Evolutionary conservation across 1,140 invertebrate species (phyloP), one percentile per base, ranked within the genome.

Genomic region (Oreohelix idahoensis): DNA sequence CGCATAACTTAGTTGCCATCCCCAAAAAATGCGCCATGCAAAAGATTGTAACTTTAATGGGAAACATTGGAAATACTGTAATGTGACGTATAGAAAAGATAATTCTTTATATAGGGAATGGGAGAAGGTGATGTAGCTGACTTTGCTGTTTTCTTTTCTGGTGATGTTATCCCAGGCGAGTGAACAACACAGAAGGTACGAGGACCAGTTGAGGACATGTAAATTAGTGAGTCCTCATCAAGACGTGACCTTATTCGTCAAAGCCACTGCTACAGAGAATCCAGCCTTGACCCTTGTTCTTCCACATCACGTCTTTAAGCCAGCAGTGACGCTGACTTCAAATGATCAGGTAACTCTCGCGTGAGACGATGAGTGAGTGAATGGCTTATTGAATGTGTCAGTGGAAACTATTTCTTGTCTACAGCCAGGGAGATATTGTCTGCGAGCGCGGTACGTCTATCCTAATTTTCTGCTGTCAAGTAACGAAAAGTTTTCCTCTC

Each of bases 111-210:
- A 49, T 8, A 8, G 10, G 17, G 8, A 17, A 11, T 11, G 8
- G 17, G 17, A 49, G 45, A 8, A 11, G 45, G 10, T 49, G 10
- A 17, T 49, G 8, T 49, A 49, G 8, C 17, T 17, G 17, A 8
- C 8, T 11, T 8, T 49, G 45, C 8, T 11, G 45, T 49, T 11
- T 49, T 58, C 15, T 15, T n/a, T 58, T 4, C 10, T 45, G 15
- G 26, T 58, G 53, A 4, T 58, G 1, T 20, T 58, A 2, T 20
- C 53, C 26, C 53, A 97, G 96, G 95, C 95, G 26, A 94, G 94
- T 81, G 95, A 96, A 88, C 96, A 96, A 89, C 94, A 94, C 20
- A 94, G 95, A 83, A 94, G 96, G 81, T 97, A 97, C 92, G 95
- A 96, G 85, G 94, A 94, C 13, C 92, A 97, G 45, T 94, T 95